Conservation (phyloP, 2,113 vertebrate species). For the Macquaria australasica region DNA sequence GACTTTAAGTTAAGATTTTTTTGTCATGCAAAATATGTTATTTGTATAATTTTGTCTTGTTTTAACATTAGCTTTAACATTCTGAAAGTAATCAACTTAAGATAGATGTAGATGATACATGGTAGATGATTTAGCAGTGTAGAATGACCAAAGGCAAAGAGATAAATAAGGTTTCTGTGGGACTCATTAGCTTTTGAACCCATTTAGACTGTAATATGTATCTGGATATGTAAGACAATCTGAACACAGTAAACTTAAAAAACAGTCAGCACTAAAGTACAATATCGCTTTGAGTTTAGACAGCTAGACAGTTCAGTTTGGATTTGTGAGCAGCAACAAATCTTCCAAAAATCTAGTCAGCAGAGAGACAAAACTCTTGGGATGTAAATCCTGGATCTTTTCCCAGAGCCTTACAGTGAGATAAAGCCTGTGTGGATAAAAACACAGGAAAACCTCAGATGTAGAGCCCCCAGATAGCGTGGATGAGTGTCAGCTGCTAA, state of each 20-base stretch:
- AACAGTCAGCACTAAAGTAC: not conserved
- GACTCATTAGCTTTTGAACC: not conserved
- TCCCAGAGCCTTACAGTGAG: not conserved
- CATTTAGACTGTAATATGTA: not conserved
- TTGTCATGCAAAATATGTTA: not conserved
- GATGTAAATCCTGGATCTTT: not conserved
- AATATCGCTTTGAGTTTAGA: not conserved
- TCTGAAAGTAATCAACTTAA: not conserved
- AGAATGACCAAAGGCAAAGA: not conserved
- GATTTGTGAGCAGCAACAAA: not conserved
- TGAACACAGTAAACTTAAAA: not conserved
- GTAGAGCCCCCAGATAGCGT: not conserved
- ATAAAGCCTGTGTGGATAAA: slow-evolving; percentile 5
- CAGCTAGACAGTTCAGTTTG: not conserved
- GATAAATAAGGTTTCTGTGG: not conserved
- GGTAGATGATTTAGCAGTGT: not conserved
- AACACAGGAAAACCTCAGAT: not conserved
- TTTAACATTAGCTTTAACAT: not conserved
- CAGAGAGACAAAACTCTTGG: not conserved
- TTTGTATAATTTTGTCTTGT: not conserved
- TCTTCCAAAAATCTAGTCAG: not conserved
- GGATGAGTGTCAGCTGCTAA: slow-evolving; percentile 23
- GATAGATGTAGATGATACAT: not conserved
- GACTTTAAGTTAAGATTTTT: not conserved
- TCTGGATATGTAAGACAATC: not conserved